phyloP scores from a whole-genome alignment of 2,113 vertebrate genomes.

The Daubentonia madagascariensis region DNA sequence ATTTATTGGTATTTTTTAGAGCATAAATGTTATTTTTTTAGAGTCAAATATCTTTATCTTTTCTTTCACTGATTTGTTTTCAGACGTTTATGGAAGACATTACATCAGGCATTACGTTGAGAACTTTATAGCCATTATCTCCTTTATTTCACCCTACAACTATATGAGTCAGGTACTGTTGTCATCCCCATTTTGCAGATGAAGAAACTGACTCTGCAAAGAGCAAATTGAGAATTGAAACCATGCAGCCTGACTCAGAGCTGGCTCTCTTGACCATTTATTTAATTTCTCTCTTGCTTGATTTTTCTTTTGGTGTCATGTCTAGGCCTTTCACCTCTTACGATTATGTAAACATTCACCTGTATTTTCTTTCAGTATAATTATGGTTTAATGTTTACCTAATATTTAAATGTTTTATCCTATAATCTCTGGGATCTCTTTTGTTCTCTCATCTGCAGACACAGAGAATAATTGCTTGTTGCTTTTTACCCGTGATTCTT shows the following conservation, averaged over 20 bases:
- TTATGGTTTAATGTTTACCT: constrained; percentile 24
- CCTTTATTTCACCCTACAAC: neutral
- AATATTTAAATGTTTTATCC: constrained; percentile 5
- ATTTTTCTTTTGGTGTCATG: neutral
- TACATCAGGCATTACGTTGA: neutral
- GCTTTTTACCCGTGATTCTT: neutral
- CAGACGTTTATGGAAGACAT: neutral
- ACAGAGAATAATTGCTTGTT: constrained; percentile 30
- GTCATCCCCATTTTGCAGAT: neutral
- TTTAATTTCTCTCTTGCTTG: neutral
- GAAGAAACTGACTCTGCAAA: neutral
- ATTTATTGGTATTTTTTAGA: neutral
- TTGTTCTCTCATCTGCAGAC: neutral
- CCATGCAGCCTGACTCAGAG: neutral
- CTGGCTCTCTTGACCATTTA: neutral
- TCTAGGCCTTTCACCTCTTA: neutral
- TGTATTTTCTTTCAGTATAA: constrained; percentile 24
- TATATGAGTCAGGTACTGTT: neutral
- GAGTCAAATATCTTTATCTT: neutral
- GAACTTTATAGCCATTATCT: neutral
- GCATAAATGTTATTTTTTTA: neutral
- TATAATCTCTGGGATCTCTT: neutral
- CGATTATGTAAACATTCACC: neutral
- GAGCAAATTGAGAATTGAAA: neutral
- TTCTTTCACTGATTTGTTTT: neutral